Percentiles rank a stretch among this genome's conserved stretches.
phyloP scores from a whole-genome alignment of 2,888 invertebrate species.

The Dryocosmus kuriphilus region DNA sequence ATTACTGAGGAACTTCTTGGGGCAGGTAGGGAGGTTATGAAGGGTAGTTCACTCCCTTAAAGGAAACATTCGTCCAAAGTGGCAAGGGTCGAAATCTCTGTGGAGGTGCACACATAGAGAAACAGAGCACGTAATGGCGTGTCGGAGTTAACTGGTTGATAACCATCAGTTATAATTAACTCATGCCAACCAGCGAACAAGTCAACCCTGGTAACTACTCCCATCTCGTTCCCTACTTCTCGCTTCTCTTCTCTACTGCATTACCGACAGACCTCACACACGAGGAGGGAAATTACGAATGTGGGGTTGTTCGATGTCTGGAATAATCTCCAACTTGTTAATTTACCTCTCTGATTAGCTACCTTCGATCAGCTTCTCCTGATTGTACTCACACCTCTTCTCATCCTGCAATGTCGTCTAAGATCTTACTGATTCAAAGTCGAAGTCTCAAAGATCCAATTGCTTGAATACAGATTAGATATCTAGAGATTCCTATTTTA shows the following conservation, averaged over 20 bases:
- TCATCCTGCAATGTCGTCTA: neutral
- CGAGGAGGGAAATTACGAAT: conserved; percentile 17
- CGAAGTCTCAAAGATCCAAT: too few relatives aligned
- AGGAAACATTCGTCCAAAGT: conserved; percentile 44
- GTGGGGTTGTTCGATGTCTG: conserved; percentile 36
- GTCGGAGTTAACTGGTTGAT: conserved; percentile 78
- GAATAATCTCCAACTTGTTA: conserved; percentile 38
- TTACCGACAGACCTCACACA: conserved; percentile 56
- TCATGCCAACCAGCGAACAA: conserved; percentile 76
- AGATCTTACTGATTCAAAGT: conserved; percentile 1
- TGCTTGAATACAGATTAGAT: too few relatives aligned
- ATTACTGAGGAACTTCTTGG: neutral
- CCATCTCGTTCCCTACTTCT: conserved; percentile 48
- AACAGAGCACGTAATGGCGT: conserved; percentile 75
- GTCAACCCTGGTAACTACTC: conserved; percentile 72
- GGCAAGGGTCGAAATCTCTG: conserved; percentile 56
- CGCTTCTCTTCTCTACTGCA: conserved; percentile 57
- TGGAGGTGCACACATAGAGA: conserved; percentile 55
- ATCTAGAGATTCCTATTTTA: too few relatives aligned
- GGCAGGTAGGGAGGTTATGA: neutral
- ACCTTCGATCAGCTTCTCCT: conserved; percentile 31
- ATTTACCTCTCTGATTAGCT: conserved; percentile 34
- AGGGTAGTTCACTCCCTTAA: neutral
- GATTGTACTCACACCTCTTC: conserved; percentile 32
- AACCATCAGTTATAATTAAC: conserved; percentile 78